Conservation (phyloP, 1,140 invertebrate genomes). For the Danaus melanippus region DNA sequence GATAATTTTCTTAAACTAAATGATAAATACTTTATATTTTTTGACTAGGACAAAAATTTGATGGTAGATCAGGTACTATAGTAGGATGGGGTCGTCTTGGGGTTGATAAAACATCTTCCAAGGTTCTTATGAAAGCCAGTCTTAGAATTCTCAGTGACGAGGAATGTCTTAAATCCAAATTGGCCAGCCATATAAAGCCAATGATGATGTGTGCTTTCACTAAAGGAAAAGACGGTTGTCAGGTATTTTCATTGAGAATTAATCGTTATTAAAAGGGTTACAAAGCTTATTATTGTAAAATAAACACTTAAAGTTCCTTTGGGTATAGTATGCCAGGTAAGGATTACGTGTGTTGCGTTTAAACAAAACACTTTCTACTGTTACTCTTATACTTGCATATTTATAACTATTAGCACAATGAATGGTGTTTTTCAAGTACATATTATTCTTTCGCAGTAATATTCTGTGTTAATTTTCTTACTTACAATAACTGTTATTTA, state of each 20-base stretch:
- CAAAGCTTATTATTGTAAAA: too few relatives aligned
- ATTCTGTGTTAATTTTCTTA: too few relatives aligned
- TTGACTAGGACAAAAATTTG: slow-evolving; percentile 58
- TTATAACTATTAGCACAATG: too few relatives aligned
- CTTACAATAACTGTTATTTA: too few relatives aligned
- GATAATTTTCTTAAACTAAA: not conserved
- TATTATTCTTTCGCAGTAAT: too few relatives aligned
- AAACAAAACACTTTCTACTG: too few relatives aligned
- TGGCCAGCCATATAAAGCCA: slow-evolving; percentile 56
- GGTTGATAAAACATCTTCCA: slow-evolving; percentile 64
- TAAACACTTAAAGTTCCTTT: too few relatives aligned
- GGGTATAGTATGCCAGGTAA: too few relatives aligned
- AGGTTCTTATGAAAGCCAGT: slow-evolving; percentile 69
- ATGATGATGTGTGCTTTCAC: slow-evolving; percentile 72
- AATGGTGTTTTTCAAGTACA: too few relatives aligned
- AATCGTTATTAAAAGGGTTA: too few relatives aligned
- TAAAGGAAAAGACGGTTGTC: slow-evolving; percentile 69
- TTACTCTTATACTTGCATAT: too few relatives aligned
- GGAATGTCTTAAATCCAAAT: slow-evolving; percentile 54
- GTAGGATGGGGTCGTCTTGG: slow-evolving; percentile 76
- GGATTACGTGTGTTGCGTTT: too few relatives aligned
- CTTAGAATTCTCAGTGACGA: slow-evolving; percentile 61
- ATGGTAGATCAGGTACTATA: slow-evolving; percentile 68
- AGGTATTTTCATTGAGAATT: slow-evolving; percentile 42
- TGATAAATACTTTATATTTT: slow-evolving; percentile 2